These are phyloP conservation scores for Mesodorylaimus sp. DNA, from an alignment of 2,888 invertebrate species.

Conservation along the genomic window DNA sequence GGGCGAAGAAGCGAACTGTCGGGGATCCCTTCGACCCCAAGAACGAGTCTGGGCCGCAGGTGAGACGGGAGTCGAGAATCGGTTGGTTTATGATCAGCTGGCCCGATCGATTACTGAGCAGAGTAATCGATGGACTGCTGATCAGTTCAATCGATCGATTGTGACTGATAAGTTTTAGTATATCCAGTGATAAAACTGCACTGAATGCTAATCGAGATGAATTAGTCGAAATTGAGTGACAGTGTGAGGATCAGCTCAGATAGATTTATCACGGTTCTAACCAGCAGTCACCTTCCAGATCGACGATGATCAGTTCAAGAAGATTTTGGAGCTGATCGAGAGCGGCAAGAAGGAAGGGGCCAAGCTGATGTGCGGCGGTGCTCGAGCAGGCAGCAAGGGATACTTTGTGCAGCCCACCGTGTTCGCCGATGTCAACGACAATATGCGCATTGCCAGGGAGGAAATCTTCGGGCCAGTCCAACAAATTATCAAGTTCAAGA, in stretches of 20 bases:
- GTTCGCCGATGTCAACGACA: slow-evolving; percentile 34
- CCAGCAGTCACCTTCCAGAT: too few species aligned
- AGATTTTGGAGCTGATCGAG: slow-evolving; percentile 54
- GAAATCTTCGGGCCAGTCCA: slow-evolving; percentile 84
- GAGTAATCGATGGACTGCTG: too few species aligned
- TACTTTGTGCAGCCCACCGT: slow-evolving; percentile 44
- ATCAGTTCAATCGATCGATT: too few species aligned
- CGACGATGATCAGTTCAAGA: slow-evolving; percentile 52
- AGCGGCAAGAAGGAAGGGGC: slow-evolving; percentile 61
- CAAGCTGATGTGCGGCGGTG: slow-evolving; percentile 54
- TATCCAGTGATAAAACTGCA: too few species aligned
- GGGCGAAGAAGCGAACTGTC: slow-evolving; percentile 41
- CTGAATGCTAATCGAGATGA: too few species aligned
- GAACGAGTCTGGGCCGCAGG: slow-evolving; percentile 27
- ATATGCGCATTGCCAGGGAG: slow-evolving; percentile 37
- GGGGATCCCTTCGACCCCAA: slow-evolving; percentile 25
- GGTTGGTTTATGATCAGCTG: too few species aligned
- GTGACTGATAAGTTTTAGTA: too few species aligned
- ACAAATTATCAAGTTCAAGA: slow-evolving; percentile 69
- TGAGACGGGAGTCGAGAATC: too few species aligned
- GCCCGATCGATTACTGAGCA: too few species aligned
- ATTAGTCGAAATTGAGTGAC: too few species aligned
- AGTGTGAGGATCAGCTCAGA: too few species aligned
- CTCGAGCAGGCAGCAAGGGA: slow-evolving; percentile 44
- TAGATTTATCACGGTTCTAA: too few species aligned